These are phyloP conservation scores for Verasper variegatus DNA, from an alignment of 2,113 vertebrate genomes.

Conservation along the genomic window DNA sequence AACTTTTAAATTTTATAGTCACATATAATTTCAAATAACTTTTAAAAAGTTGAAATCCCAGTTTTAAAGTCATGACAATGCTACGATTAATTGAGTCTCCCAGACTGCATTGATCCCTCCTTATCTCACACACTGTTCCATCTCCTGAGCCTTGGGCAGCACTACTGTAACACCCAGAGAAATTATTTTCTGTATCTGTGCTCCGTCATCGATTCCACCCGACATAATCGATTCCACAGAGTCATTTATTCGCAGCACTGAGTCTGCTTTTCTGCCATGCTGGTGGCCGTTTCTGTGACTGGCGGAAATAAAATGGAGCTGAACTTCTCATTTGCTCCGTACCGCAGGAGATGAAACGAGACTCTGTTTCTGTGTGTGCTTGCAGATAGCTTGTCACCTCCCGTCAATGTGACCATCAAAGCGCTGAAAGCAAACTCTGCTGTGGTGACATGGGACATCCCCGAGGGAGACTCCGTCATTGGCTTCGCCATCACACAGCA, in stretches of 20 bases:
- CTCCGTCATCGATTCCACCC: constrained; percentile 10
- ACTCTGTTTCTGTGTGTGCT: constrained; percentile 18
- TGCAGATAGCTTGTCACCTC: constrained; percentile 93
- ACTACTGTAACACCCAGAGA: not conserved
- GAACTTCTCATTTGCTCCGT: constrained; percentile 8
- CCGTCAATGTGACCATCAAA: constrained; percentile 94
- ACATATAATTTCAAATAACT: not conserved
- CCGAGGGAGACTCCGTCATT: constrained; percentile 94
- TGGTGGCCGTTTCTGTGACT: not conserved
- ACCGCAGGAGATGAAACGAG: constrained; percentile 6
- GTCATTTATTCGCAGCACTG: constrained; percentile 27
- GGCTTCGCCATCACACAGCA: constrained; percentile 98
- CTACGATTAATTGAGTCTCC: not conserved
- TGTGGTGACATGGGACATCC: constrained; percentile 95
- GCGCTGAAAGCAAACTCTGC: constrained; percentile 93
- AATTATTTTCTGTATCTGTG: constrained; percentile 5
- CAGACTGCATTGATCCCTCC: not conserved
- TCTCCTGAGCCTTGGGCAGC: not conserved
- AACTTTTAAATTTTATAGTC: not conserved
- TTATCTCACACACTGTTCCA: not conserved
- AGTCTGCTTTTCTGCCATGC: constrained; percentile 13
- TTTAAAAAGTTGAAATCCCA: not conserved
- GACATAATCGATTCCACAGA: constrained; percentile 34
- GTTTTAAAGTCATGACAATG: not conserved
- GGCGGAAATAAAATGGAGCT: not conserved